Conservation (phyloP, 2,797 vertebrate species). For the Pempheris klunzingeri region DNA sequence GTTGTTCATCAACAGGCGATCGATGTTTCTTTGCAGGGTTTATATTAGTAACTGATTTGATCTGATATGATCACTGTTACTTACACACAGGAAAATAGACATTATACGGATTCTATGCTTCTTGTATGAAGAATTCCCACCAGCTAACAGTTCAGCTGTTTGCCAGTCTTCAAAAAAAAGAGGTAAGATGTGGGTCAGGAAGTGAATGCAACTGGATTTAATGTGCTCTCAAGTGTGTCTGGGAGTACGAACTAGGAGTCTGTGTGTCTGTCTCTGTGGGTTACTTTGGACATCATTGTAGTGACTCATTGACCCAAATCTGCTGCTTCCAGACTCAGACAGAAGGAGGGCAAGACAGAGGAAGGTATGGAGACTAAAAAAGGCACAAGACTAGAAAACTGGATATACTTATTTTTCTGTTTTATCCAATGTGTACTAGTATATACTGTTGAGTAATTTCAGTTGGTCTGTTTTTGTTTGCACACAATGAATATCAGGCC, state of each 20-base stretch:
- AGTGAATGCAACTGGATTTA: constrained; percentile 11
- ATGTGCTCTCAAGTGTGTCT: constrained; percentile 25
- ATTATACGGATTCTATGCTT: too few species aligned
- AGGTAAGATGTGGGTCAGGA: constrained; percentile 14
- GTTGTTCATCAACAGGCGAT: too few species aligned
- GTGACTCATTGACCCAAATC: constrained; percentile 66
- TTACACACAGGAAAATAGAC: too few species aligned
- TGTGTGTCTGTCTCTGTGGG: constrained; percentile 24
- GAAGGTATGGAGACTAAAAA: neutral
- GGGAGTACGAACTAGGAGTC: neutral
- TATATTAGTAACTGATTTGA: too few species aligned
- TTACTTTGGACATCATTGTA: constrained; percentile 35
- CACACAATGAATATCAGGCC: neutral
- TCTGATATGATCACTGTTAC: too few species aligned
- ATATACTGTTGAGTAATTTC: neutral
- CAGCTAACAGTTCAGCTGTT: neutral
- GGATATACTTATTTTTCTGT: neutral
- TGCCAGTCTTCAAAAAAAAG: neutral
- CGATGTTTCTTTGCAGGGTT: too few species aligned
- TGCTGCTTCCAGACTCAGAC: constrained; percentile 44
- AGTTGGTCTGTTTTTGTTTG: constrained; percentile 2
- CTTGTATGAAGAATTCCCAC: too few species aligned
- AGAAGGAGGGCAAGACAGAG: neutral
- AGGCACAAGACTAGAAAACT: neutral
- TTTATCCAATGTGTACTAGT: constrained; percentile 15